Evolutionary conservation across 2,797 vertebrate genomes (phyloP).

Genomic region (Malacoctenus gilli): DNA sequence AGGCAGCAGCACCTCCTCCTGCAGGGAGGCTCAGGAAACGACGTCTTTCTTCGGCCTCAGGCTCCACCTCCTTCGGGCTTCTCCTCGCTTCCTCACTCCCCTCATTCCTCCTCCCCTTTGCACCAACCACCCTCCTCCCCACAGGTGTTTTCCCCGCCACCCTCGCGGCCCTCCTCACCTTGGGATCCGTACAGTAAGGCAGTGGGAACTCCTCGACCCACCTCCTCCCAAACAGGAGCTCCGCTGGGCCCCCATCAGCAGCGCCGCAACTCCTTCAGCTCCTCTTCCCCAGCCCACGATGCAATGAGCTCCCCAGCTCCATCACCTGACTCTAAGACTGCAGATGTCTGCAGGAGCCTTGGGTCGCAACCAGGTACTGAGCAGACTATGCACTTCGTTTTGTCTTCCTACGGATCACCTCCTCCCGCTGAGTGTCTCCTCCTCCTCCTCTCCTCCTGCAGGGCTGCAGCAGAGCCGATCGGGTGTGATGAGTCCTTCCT

Average conservation of each 20-base stretch:
- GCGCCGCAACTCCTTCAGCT: conserved; percentile 78
- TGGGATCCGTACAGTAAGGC: conserved; percentile 92
- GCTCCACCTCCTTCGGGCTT: too few species aligned
- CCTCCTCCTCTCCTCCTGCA: conserved; percentile 54
- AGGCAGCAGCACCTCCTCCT: conserved; percentile 84
- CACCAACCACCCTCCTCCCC: conserved; percentile 81
- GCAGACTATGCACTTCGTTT: not conserved
- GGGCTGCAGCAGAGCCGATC: conserved; percentile 65
- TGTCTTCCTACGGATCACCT: not conserved
- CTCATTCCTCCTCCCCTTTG: conserved; percentile 69
- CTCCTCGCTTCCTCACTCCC: conserved; percentile 94
- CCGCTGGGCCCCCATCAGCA: conserved; percentile 74
- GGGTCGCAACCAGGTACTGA: conserved; percentile 48
- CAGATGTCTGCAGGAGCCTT: conserved; percentile 80
- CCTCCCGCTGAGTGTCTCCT: not conserved
- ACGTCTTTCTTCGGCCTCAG: too few species aligned
- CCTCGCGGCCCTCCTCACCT: conserved; percentile 88
- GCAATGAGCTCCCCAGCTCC: conserved; percentile 83
- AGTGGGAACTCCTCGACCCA: conserved; percentile 89
- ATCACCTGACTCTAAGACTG: conserved; percentile 84
- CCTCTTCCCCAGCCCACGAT: conserved; percentile 84
- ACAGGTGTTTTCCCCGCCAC: too few species aligned
- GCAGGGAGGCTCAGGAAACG: conserved; percentile 89
- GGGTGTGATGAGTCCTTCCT: conserved; percentile 72
- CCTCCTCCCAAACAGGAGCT: conserved; percentile 75